Conservation (phyloP, 2,797 vertebrate species). For the Fistularia tabacaria region DNA sequence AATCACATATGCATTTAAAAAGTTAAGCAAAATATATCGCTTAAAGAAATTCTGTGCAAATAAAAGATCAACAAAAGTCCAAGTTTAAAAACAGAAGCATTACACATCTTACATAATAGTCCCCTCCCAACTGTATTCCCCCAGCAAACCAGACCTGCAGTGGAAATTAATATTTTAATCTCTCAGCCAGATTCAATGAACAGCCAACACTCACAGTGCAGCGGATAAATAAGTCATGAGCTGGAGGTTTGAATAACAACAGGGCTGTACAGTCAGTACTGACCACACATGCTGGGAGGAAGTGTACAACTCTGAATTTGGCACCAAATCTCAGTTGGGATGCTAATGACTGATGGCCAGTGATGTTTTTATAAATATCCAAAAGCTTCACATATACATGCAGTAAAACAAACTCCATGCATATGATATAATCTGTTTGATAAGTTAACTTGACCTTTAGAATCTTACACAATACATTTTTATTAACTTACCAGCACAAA, state of each 20-base stretch:
- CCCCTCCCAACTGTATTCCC: slow-evolving; percentile 27
- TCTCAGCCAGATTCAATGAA: slow-evolving; percentile 49
- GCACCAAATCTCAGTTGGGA: slow-evolving; percentile 32
- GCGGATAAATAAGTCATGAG: slow-evolving; percentile 73
- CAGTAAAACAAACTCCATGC: not conserved
- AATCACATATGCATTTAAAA: too few relatives aligned
- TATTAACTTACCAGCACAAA: slow-evolving; percentile 12
- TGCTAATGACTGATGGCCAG: slow-evolving; percentile 22
- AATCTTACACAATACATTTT: not conserved
- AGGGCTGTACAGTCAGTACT: slow-evolving; percentile 37
- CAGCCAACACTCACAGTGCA: slow-evolving; percentile 39
- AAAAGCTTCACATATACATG: slow-evolving; percentile 5
- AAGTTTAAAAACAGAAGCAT: too few relatives aligned
- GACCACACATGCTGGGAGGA: slow-evolving; percentile 46
- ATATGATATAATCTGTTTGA: not conserved
- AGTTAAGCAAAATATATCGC: not conserved
- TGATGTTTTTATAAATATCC: not conserved
- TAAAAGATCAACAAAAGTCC: slow-evolving; percentile 5
- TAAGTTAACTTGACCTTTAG: too few relatives aligned
- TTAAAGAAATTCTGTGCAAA: slow-evolving; percentile 18
- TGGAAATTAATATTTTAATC: slow-evolving; percentile 74
- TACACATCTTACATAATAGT: slow-evolving; percentile 55
- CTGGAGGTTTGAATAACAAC: slow-evolving; percentile 64
- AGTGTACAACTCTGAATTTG: slow-evolving; percentile 32
- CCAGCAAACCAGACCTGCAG: slow-evolving; percentile 42